Evolutionary conservation across 2,797 vertebrate species (phyloP).

Genomic region (Mormyrus hasselquistii): DNA sequence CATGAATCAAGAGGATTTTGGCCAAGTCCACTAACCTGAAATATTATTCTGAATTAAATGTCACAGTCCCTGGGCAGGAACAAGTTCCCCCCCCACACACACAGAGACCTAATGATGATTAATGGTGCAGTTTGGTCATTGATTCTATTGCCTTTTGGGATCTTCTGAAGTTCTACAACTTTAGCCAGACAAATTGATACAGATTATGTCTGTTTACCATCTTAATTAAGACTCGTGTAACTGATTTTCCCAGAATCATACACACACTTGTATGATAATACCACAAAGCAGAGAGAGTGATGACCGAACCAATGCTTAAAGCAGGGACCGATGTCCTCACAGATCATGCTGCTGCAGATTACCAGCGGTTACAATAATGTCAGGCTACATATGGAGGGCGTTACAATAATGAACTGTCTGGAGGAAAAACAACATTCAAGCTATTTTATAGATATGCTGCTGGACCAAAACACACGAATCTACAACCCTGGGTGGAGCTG

Average conservation of each 20-base stretch:
- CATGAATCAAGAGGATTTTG: not conserved
- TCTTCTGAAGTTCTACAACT: conserved; percentile 21
- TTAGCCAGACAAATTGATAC: conserved; percentile 29
- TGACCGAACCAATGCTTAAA: not conserved
- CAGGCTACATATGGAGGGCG: not conserved
- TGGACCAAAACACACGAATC: not conserved
- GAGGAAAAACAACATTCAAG: not conserved
- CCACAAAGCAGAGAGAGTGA: not conserved
- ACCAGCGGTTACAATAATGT: not conserved
- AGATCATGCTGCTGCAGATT: not conserved
- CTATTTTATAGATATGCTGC: not conserved
- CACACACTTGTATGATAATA: not conserved
- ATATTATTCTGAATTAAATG: conserved; percentile 7
- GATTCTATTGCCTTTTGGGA: conserved; percentile 21
- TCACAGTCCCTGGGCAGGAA: not conserved
- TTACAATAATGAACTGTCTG: not conserved
- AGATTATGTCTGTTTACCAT: conserved; percentile 22
- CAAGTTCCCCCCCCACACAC: not conserved
- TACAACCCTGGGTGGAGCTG: not conserved
- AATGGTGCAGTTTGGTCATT: conserved; percentile 24
- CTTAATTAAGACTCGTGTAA: not conserved
- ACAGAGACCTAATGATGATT: conserved; percentile 27
- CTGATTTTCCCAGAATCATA: not conserved
- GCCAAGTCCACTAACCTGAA: not conserved
- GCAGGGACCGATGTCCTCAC: not conserved